These are phyloP conservation scores for Sapayoa aenigma DNA, from an alignment of 2,113 vertebrate species.

Conservation along the genomic window DNA sequence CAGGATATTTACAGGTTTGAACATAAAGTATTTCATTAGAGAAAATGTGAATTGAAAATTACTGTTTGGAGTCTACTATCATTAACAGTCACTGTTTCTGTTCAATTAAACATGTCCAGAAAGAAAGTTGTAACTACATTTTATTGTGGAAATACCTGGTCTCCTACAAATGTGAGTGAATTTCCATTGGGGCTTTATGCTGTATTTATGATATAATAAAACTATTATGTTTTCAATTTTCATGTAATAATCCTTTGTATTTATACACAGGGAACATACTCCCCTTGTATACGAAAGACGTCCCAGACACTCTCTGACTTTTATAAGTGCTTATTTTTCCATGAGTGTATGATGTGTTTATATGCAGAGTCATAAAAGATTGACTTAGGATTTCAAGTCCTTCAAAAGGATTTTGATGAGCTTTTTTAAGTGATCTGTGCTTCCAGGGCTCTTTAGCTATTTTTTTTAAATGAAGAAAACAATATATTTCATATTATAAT, in stretches of 20 bases:
- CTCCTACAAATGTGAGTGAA: conserved; percentile 44
- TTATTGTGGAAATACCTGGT: conserved; percentile 61
- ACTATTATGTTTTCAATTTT: conserved; percentile 64
- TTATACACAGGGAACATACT: conserved; percentile 48
- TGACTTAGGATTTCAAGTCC: conserved; percentile 48
- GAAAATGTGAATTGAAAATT: conserved; percentile 60
- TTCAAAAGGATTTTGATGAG: conserved; percentile 30
- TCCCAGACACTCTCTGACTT: conserved; percentile 50
- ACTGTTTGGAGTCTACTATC: conserved; percentile 51
- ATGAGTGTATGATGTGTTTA: conserved; percentile 64
- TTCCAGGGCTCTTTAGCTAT: neutral
- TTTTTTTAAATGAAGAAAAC: neutral
- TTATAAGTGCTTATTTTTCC: conserved; percentile 68
- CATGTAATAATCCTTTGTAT: conserved; percentile 66
- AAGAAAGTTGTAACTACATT: conserved; percentile 20
- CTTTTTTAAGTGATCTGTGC: conserved; percentile 48
- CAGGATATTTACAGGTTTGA: conserved; percentile 28
- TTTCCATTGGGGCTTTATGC: conserved; percentile 37
- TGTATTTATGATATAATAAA: conserved; percentile 69
- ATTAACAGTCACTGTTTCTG: conserved; percentile 57
- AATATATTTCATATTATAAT: neutral
- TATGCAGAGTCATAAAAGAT: conserved; percentile 22
- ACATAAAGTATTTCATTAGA: conserved; percentile 44
- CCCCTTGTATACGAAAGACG: conserved; percentile 36
- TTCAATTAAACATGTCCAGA: conserved; percentile 46